These are phyloP conservation scores for Metopolophium dirhodum DNA, from an alignment of 1,140 invertebrate species.

Conservation along the genomic window DNA sequence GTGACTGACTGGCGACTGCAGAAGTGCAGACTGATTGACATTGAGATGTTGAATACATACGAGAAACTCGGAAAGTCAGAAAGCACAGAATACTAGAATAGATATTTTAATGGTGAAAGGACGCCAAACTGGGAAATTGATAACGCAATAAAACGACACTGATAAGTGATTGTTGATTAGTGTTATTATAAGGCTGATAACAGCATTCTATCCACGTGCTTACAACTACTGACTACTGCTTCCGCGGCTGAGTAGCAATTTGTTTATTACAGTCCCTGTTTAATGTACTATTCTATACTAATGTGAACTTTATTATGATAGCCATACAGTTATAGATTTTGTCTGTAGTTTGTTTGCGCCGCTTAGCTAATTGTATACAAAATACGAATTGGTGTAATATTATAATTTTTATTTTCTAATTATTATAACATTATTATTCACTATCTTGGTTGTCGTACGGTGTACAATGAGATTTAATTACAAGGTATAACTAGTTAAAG, in stretches of 20 bases:
- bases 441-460: neutral
- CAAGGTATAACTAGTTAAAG: neutral
- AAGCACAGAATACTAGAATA: too few species aligned
- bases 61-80: too few species aligned
- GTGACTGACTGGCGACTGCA: too few species aligned
- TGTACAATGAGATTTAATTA: slow-evolving; percentile 38
- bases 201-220: neutral
- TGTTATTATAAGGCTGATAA: neutral
- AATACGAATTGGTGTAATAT: neutral
- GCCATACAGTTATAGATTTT: neutral
- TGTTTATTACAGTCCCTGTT: neutral
- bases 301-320: neutral
- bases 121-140: too few species aligned
- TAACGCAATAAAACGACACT: too few species aligned
- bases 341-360: neutral
- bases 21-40: too few species aligned
- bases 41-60: too few species aligned
- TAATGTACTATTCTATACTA: neutral
- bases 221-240: neutral
- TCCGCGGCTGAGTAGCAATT: too few species aligned
- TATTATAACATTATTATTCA: neutral
- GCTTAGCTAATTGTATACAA: neutral
- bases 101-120: too few species aligned
- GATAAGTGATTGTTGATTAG: neutral
- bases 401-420: neutral